Base-by-base conservation (phyloP, 2,888 invertebrate species). In the Rhagonycha fulva region DNA sequence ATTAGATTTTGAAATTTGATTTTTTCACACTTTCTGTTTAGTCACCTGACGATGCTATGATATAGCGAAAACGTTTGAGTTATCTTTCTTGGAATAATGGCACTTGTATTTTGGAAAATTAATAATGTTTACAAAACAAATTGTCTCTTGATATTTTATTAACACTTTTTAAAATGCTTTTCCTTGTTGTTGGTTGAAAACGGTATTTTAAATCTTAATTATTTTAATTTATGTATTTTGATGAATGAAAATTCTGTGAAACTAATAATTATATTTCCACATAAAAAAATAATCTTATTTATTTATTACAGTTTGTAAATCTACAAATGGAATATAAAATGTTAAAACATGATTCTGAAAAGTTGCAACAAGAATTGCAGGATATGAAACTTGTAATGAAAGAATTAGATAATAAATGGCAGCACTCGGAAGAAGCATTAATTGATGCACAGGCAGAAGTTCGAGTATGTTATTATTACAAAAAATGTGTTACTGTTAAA, bases 251-350 rank as follows among this genome's bases (percentile, higher is more conserved):
- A 19, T 12, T 62, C 7, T 19, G 14, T 14, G 12, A 9, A 62
- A 7, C 14, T 14, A 19, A 19, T 23, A 62, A 62, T 62, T 62
- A 14, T 62, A 62, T 14, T 14, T 23, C 5, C 19, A 23, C 23
- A 23, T 24, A 47, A n/a, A 47, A 47, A 7, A 7, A 7, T n/a
- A 47, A 47, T 9, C n/a, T 47, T 47, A 47, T 47, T 47, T 47
- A 47, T 47, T 23, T 47, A n/a, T 83, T 85, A 69, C 85, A 91
- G 89, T 91, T 89, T 83, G 89, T 89, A 78, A 87, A 87, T 72
- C 88, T 91, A 74, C 87, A 91, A 81, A 89, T 90, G 75, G 89
- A 90, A 76, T 90, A 89, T 80, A 88, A 88, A 76, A 83, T 85
- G 12, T 82, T 91, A 67, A 88, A 88, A 28, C 88, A 89, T 76